phyloP scores from a whole-genome alignment of 2,797 vertebrate species.

The Nasua narica region DNA sequence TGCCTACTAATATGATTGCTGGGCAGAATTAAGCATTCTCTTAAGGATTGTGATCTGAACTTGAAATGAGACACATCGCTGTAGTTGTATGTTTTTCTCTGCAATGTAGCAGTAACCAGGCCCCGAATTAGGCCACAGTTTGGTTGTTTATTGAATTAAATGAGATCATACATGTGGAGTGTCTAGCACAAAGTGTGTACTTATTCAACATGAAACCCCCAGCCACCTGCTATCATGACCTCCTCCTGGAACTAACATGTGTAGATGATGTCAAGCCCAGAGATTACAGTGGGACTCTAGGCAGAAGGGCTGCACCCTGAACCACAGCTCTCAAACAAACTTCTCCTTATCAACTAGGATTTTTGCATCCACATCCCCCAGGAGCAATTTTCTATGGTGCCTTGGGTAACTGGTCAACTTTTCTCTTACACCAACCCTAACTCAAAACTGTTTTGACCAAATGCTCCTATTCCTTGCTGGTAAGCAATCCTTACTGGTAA shows the following conservation, averaged over 20 bases:
- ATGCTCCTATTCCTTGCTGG: fast-evolving
- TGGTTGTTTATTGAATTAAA: neutral
- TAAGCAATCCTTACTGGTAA: too few species aligned
- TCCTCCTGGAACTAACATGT: neutral
- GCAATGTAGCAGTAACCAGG: neutral
- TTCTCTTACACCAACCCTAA: neutral
- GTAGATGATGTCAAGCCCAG: neutral
- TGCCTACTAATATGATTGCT: neutral
- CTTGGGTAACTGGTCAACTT: neutral
- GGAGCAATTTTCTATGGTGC: neutral
- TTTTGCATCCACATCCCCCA: neutral
- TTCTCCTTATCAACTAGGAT: neutral
- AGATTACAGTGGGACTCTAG: neutral
- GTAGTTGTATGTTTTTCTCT: neutral
- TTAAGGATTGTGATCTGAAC: neutral
- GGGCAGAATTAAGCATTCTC: neutral
- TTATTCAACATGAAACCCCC: neutral
- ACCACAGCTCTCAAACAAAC: neutral
- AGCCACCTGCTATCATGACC: neutral
- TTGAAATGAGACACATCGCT: neutral
- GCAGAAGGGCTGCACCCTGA: neutral
- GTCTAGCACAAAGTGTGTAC: neutral
- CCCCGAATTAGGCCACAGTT: neutral
- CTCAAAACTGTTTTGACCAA: neutral
- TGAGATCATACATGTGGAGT: neutral